Conservation (phyloP, 2,113 vertebrate genomes). For the Ia io region DNA sequence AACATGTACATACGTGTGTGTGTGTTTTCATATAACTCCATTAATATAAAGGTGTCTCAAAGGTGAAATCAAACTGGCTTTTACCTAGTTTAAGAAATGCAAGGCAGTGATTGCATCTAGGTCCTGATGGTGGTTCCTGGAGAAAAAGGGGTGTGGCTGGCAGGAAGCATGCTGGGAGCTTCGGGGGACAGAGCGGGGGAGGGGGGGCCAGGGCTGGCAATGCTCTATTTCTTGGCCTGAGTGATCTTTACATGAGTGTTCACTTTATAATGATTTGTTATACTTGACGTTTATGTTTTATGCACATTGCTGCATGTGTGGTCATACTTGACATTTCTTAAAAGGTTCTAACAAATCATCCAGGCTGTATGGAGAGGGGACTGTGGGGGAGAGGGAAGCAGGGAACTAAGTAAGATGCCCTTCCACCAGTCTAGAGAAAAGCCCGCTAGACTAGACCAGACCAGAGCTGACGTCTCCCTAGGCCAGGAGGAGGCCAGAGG, state of each 20-base stretch:
- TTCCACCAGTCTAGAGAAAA: fast-evolving
- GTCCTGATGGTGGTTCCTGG: neutral
- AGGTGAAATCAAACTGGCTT: neutral
- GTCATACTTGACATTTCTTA: neutral
- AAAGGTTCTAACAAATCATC: neutral
- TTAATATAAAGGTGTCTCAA: neutral
- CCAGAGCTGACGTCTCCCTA: neutral
- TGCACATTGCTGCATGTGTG: neutral
- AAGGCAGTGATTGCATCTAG: neutral
- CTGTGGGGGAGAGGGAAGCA: fast-evolving
- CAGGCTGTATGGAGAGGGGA: neutral
- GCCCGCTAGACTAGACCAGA: neutral
- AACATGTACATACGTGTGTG: neutral
- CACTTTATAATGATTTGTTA: neutral
- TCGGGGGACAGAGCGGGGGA: neutral
- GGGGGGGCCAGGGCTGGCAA: too few species aligned
- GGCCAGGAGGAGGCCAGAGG: neutral
- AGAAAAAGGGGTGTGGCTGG: neutral
- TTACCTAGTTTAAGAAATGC: neutral
- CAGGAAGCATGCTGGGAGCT: neutral
- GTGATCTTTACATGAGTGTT: neutral
- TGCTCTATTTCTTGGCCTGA: neutral
- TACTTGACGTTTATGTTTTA: neutral
- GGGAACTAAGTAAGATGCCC: neutral
- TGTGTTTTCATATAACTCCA: neutral